Conservation (phyloP, 1,140 invertebrate species). For the Phymorhynchus buccinoides region DNA sequence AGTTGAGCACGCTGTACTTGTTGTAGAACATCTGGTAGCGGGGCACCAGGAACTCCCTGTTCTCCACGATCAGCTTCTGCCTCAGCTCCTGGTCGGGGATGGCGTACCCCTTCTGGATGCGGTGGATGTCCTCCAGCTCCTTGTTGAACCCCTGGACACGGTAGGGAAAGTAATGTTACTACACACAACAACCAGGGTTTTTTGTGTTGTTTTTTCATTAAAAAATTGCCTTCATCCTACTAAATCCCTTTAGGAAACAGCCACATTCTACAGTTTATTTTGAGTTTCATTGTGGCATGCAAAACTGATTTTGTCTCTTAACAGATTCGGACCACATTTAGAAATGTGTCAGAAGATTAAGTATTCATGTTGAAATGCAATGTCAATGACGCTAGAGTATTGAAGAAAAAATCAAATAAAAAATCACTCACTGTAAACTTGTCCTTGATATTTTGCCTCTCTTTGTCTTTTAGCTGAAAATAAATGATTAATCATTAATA, state of each 20-base stretch:
- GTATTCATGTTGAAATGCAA: too few species aligned
- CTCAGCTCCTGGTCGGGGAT: conserved; percentile 92
- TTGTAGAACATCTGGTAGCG: conserved; percentile 68
- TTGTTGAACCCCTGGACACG: conserved; percentile 88
- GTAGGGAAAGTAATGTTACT: neutral
- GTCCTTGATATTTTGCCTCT: conserved; percentile 93
- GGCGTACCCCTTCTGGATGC: conserved; percentile 90
- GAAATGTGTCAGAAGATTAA: too few species aligned
- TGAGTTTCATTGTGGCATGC: too few species aligned
- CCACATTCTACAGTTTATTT: too few species aligned
- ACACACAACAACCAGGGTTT: too few species aligned
- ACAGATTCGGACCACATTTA: too few species aligned
- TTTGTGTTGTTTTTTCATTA: too few species aligned
- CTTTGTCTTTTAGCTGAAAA: conserved; percentile 85
- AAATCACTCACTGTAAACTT: conserved; percentile 85
- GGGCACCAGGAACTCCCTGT: conserved; percentile 88
- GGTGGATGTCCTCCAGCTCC: conserved; percentile 89
- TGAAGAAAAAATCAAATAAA: neutral
- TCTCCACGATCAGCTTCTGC: conserved; percentile 86
- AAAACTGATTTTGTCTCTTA: too few species aligned
- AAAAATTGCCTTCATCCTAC: too few species aligned
- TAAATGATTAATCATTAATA: conserved; percentile 30
- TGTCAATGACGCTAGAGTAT: too few species aligned
- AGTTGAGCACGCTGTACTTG: conserved; percentile 82
- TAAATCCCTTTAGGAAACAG: too few species aligned